phyloP scores from a whole-genome alignment of 2,888 invertebrate genomes.

The Automeris io region DNA sequence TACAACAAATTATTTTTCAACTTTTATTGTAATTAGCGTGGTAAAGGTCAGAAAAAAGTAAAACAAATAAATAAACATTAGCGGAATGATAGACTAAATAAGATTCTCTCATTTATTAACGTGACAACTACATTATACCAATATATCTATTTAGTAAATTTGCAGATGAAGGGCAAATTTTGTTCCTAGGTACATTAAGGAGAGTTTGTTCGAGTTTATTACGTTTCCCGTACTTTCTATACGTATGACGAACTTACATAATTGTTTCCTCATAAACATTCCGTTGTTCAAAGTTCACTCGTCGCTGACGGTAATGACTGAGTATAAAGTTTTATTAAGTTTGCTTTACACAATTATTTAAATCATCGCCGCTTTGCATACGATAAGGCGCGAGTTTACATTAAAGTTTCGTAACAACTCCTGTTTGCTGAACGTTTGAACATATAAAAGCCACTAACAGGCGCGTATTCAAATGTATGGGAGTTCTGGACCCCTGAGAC shows the following conservation, averaged over 20 bases:
- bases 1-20: conserved; percentile 9
- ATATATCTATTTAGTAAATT: no score
- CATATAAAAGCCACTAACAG: conserved; percentile 59
- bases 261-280: conserved; percentile 7
- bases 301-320: conserved; percentile 11
- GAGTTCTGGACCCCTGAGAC: neutral
- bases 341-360: conserved; percentile 32
- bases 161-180: no score
- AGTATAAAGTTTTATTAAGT: conserved; percentile 23
- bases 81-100: no score
- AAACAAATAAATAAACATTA: no score
- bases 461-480: neutral
- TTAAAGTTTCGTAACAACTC: conserved; percentile 51
- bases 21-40: conserved; percentile 1
- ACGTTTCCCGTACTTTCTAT: neutral
- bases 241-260: conserved; percentile 2
- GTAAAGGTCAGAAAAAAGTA: no score
- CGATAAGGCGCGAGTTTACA: conserved; percentile 38
- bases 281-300: conserved; percentile 4
- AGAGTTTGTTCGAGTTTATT: neutral
- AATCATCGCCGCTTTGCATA: conserved; percentile 26
- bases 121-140: no score
- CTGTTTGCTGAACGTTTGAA: conserved; percentile 60
- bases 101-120: no score
- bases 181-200: no score